A percentile compares a stretch with the other conserved stretches of the same genome.
phyloP scores from a whole-genome alignment of 2,888 invertebrate genomes.

The Choreutis nemorana region DNA sequence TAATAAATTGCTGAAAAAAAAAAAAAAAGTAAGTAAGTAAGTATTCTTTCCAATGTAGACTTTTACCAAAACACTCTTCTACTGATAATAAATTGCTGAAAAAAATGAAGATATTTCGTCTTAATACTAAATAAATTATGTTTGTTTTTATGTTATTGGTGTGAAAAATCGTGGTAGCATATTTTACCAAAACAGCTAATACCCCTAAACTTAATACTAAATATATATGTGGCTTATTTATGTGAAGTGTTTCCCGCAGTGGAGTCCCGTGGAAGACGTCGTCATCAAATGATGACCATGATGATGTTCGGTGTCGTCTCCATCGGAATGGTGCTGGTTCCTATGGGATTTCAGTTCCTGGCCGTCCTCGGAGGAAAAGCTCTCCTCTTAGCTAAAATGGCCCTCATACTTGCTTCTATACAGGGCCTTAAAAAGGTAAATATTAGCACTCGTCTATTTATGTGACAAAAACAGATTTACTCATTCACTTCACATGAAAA shows the following conservation, averaged over 20 bases:
- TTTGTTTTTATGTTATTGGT: too few relatives aligned
- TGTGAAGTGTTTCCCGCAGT: constrained; percentile 28
- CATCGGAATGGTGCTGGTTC: constrained; percentile 78
- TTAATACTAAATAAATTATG: too few relatives aligned
- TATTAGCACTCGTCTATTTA: constrained; percentile 4
- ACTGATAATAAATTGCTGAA: neutral
- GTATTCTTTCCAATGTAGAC: too few relatives aligned
- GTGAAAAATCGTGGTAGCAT: too few relatives aligned
- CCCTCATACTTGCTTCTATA: constrained; percentile 79
- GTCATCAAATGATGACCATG: constrained; percentile 76
- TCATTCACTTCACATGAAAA: too few relatives aligned
- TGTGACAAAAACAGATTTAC: too few relatives aligned
- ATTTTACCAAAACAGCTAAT: too few relatives aligned
- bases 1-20: neutral
- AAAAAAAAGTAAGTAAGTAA: constrained; percentile 14
- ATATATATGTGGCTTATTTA: too few relatives aligned
- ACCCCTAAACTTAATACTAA: too few relatives aligned
- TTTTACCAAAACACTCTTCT: neutral
- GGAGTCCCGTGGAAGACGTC: constrained; percentile 64
- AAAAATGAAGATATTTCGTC: neutral
- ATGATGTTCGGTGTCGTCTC: constrained; percentile 82
- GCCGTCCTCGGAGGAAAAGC: constrained; percentile 86
- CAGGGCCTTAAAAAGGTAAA: constrained; percentile 79
- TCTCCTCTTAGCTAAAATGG: constrained; percentile 81
- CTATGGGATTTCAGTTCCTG: constrained; percentile 85